Percentiles rank a stretch among this genome's conserved stretches.
These are phyloP conservation scores for Pogonophryne albipinna DNA, from an alignment of 2,797 vertebrate species.

Conservation along the genomic window DNA sequence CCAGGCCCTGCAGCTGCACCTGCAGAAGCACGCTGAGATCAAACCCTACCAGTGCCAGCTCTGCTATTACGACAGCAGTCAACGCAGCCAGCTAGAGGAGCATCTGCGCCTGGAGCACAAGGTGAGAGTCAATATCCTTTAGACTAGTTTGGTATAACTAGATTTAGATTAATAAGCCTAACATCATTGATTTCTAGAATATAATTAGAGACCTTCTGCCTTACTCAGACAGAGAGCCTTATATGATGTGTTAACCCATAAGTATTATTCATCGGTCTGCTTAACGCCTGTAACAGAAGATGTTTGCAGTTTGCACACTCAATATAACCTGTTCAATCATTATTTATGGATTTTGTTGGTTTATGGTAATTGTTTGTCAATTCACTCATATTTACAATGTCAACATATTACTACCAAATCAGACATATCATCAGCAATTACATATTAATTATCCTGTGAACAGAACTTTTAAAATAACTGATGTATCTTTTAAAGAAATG, in stretches of 20 bases:
- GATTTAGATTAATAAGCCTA: not conserved
- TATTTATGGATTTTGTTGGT: not conserved
- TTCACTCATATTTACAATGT: not conserved
- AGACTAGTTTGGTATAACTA: slow-evolving; percentile 6
- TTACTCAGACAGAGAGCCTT: not conserved
- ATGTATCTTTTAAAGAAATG: not conserved
- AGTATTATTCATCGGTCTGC: slow-evolving; percentile 26
- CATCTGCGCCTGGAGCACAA: slow-evolving; percentile 97
- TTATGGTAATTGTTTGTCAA: not conserved
- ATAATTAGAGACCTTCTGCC: not conserved
- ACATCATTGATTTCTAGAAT: not conserved
- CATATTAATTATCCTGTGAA: not conserved
- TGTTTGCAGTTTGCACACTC: slow-evolving; percentile 9
- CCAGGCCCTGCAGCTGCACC: slow-evolving; percentile 94
- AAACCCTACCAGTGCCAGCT: slow-evolving; percentile 98
- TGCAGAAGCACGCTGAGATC: slow-evolving; percentile 95
- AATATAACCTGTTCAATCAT: slow-evolving; percentile 4
- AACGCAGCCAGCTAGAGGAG: slow-evolving; percentile 91
- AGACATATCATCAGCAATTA: not conserved
- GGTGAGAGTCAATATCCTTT: slow-evolving; percentile 66
- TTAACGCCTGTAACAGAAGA: slow-evolving; percentile 10
- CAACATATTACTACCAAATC: not conserved
- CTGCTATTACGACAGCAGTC: slow-evolving; percentile 97
- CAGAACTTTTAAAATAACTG: not conserved
- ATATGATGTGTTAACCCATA: slow-evolving; percentile 4